phyloP scores from a whole-genome alignment of 2,797 vertebrate genomes.

The Malurus leucopterus region DNA sequence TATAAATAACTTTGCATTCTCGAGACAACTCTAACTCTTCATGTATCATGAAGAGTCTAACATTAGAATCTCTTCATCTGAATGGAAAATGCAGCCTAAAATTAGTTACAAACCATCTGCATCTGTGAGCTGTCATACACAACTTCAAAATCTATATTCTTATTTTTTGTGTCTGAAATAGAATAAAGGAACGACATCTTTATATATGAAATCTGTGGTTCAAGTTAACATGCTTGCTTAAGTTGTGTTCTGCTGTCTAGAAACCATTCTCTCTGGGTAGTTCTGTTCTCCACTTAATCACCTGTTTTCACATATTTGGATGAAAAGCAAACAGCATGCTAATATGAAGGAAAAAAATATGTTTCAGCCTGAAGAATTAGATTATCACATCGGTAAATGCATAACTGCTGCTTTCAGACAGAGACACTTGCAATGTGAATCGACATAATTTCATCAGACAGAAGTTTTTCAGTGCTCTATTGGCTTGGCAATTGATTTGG shows the following conservation, averaged over 20 bases:
- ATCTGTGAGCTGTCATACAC: neutral
- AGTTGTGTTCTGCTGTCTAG: neutral
- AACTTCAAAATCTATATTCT: neutral
- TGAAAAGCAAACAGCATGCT: neutral
- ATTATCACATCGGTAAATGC: neutral
- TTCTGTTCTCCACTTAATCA: neutral
- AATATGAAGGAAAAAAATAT: neutral
- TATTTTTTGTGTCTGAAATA: neutral
- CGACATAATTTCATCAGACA: neutral
- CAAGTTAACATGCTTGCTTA: neutral
- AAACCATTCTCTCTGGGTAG: neutral
- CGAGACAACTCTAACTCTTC: neutral
- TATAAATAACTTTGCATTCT: constrained; percentile 16
- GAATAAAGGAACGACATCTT: neutral
- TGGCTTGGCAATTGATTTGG: neutral
- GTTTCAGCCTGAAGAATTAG: neutral
- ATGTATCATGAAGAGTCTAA: neutral
- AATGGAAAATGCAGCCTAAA: neutral
- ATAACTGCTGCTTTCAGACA: neutral
- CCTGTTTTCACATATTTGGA: neutral
- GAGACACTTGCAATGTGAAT: neutral
- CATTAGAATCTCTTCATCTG: constrained; percentile 25
- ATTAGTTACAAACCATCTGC: constrained; percentile 11
- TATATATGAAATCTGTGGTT: neutral
- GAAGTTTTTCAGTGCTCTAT: neutral